phyloP scores from a whole-genome alignment of 2,113 vertebrate genomes.

The Cynocephalus volans region DNA sequence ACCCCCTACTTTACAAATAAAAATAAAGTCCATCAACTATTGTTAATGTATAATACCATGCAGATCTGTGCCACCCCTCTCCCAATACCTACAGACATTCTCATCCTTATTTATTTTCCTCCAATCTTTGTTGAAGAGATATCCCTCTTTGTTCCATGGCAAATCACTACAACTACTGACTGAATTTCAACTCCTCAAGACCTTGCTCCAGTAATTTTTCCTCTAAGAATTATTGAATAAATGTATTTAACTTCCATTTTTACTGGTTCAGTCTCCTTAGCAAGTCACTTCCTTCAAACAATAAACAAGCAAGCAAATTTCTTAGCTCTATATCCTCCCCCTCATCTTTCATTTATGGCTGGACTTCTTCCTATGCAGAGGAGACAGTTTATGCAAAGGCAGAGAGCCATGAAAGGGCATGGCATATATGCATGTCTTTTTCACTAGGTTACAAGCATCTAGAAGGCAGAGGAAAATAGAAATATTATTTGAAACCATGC shows the following conservation, averaged over 20 bases:
- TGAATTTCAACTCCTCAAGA: constrained; percentile 21
- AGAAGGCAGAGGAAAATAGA: constrained; percentile 33
- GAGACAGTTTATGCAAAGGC: constrained; percentile 1
- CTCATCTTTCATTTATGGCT: neutral
- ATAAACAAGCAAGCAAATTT: neutral
- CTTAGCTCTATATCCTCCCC: neutral
- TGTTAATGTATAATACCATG: neutral
- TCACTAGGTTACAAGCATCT: neutral
- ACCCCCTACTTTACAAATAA: constrained; percentile 23
- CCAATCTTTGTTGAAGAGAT: constrained; percentile 6
- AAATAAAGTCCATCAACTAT: constrained; percentile 38
- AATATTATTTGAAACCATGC: constrained; percentile 57
- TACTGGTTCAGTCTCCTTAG: constrained; percentile 14
- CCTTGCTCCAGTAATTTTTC: constrained; percentile 51
- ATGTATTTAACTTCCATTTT: constrained; percentile 30
- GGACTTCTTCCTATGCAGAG: neutral
- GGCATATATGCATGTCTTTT: neutral
- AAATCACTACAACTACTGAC: constrained; percentile 33
- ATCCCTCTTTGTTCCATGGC: neutral
- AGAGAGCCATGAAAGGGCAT: neutral
- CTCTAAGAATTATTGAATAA: constrained; percentile 48
- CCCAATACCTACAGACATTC: neutral
- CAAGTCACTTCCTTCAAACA: constrained; percentile 22
- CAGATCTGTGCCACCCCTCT: neutral
- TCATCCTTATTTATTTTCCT: constrained; percentile 48